Evolutionary conservation across 2,888 invertebrate genomes (phyloP).

Genomic region (Beris morrisii): DNA sequence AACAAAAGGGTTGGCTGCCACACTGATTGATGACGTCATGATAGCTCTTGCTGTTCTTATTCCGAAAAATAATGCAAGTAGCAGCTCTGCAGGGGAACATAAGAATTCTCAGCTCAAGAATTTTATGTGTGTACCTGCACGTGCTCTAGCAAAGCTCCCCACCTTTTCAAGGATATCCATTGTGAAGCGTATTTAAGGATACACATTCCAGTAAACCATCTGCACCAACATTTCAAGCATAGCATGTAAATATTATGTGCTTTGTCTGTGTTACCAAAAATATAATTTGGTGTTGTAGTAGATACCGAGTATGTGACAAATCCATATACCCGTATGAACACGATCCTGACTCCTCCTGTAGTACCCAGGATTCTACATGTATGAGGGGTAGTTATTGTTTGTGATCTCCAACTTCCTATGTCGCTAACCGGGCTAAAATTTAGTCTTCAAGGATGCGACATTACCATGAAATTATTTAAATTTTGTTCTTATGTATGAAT

Average conservation of each 20-base stretch:
- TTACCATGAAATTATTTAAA: too few species aligned
- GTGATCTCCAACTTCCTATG: too few species aligned
- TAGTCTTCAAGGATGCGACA: too few species aligned
- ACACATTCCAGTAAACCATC: too few species aligned
- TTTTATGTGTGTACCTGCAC: constrained; percentile 9
- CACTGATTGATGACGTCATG: constrained; percentile 28
- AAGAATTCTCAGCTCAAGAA: constrained; percentile 25
- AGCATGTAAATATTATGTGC: neutral
- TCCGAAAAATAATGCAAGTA: neutral
- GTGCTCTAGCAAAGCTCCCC: constrained; percentile 6
- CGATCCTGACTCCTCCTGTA: too few species aligned
- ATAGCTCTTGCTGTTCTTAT: neutral
- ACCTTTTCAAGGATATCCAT: too few species aligned
- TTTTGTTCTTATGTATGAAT: too few species aligned
- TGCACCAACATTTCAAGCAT: neutral
- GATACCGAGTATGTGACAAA: constrained; percentile 37
- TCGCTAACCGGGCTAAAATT: too few species aligned
- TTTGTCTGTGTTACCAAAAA: constrained; percentile 33
- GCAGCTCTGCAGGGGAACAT: neutral
- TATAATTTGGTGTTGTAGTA: constrained; percentile 33
- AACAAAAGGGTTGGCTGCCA: neutral
- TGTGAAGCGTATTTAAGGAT: too few species aligned
- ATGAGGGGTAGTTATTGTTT: too few species aligned
- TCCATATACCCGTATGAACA: constrained; percentile 33
- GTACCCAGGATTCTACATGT: too few species aligned